phyloP scores from a whole-genome alignment of 2,113 vertebrate genomes.

The Phalacrocorax brasilianus region DNA sequence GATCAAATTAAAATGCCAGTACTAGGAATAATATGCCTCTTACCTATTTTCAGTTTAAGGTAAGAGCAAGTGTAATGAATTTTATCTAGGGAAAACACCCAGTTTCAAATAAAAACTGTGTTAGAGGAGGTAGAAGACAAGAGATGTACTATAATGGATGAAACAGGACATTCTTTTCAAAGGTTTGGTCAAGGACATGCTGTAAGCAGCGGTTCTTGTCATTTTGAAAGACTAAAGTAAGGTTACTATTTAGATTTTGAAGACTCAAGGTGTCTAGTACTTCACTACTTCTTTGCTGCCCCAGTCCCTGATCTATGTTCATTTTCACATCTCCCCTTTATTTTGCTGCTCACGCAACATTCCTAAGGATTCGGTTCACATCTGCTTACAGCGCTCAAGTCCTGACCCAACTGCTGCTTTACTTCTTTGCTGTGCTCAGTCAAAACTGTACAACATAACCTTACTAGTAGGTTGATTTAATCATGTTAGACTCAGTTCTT shows the following conservation, averaged over 20 bases:
- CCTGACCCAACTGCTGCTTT: neutral
- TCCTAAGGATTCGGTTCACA: neutral
- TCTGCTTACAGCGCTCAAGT: neutral
- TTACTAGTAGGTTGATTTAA: neutral
- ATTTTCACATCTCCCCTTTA: neutral
- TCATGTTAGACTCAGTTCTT: neutral
- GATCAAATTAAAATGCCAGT: too few relatives aligned
- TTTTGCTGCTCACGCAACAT: neutral
- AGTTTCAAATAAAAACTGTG: neutral
- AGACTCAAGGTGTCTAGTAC: neutral
- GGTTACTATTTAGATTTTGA: neutral
- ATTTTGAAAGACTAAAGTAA: neutral
- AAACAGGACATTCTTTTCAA: neutral
- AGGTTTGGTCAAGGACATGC: neutral
- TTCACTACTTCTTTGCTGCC: neutral
- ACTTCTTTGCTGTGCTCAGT: neutral
- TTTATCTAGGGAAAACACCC: neutral
- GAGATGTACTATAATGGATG: neutral
- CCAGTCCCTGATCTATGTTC: neutral
- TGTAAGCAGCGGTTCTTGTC: neutral
- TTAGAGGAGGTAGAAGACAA: neutral
- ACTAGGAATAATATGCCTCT: neutral
- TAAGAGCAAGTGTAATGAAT: neutral
- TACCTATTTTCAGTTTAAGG: neutral
- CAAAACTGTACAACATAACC: neutral